Percentiles rank a stretch among this genome's conserved stretches.
Evolutionary conservation across 2,797 vertebrate species (phyloP).

Genomic region (Argyrosomus regius): DNA sequence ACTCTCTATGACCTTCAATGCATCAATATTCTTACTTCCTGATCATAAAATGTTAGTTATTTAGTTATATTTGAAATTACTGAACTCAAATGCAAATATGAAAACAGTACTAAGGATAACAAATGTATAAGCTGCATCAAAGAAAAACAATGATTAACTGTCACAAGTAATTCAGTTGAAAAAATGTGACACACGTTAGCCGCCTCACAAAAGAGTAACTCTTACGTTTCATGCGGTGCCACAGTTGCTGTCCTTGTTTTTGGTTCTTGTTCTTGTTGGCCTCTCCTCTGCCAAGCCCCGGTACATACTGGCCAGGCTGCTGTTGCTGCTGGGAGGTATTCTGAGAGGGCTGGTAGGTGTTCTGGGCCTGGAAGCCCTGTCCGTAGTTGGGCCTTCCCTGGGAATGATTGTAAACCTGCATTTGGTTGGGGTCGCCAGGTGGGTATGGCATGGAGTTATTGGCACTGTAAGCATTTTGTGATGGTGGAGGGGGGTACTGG

Average conservation of each 20-base stretch:
- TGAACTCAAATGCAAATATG: not conserved
- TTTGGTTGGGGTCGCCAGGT: constrained; percentile 78
- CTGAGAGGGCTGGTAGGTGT: constrained; percentile 78
- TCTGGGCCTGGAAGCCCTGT: constrained; percentile 80
- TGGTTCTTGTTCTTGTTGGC: constrained; percentile 84
- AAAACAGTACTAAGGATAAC: not conserved
- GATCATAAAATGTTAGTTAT: not conserved
- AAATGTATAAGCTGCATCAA: not conserved
- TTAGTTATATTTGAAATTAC: not conserved
- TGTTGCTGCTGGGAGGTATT: constrained; percentile 76
- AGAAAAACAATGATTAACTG: not conserved
- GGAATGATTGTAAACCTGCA: constrained; percentile 82
- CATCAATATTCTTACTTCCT: not conserved
- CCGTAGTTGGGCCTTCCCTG: constrained; percentile 80
- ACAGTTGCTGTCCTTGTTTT: constrained; percentile 90
- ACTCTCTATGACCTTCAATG: too few relatives aligned
- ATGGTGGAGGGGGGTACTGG: constrained; percentile 79
- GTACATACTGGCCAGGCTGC: constrained; percentile 73
- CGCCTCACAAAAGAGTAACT: not conserved
- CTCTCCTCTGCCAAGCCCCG: constrained; percentile 81
- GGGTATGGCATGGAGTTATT: constrained; percentile 80
- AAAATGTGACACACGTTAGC: not conserved
- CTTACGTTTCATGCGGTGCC: constrained; percentile 94
- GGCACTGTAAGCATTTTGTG: constrained; percentile 80
- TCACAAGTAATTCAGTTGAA: not conserved